Base-by-base conservation (phyloP, 2,888 invertebrate genomes). In the Ornithoptera priamus region DNA sequence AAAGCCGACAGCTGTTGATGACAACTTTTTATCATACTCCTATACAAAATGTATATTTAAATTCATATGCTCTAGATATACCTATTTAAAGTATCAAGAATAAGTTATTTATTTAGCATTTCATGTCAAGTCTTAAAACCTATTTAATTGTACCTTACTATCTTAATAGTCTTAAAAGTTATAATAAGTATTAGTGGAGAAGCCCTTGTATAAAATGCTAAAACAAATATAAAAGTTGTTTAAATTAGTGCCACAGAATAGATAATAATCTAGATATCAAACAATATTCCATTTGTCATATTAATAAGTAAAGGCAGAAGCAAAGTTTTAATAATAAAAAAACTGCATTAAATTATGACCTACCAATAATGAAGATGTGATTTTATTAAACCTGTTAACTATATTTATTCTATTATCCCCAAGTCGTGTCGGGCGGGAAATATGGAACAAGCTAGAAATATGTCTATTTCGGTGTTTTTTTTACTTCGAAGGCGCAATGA, bases 201-300 rank as follows among this genome's bases (percentile, higher is more conserved):
- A 83, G 83, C 84, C 80, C 81, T 88, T 89, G 88, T 89, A 89
- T 88, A 88, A 89, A 88, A 84, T 86, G 83, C 87, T 88, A 81
- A 83, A 84, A 81, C 84, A 70, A 91, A 92, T 92, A 92, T 92
- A 92, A 92, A 92, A 92, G 92, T 92, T 92, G 92, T 92, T 92
- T 92, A 92, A 92, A 89, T 85, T 90, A 88, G 86, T 88, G 80
- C 84, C 90, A 89, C 90, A 88, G 87, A 87, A 88, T 89, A 90
- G 87, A 86, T 88, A 86, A 86, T 89, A 89, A 90, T 90, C 88
- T 92, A 92, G 89, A 88, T 90, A 88, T 88, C 88, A 86, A 91
- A 89, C 89, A 91, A 90, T 92, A 92, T 92, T 92, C 92, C 92
- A 92, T 92, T 85, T 92, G 92, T 92, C 92, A 91, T 92, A 91